Evolutionary conservation across 2,888 invertebrate species (phyloP), one percentile per base, ranked within the genome.

Genomic region (Mesorhabditis belari): DNA sequence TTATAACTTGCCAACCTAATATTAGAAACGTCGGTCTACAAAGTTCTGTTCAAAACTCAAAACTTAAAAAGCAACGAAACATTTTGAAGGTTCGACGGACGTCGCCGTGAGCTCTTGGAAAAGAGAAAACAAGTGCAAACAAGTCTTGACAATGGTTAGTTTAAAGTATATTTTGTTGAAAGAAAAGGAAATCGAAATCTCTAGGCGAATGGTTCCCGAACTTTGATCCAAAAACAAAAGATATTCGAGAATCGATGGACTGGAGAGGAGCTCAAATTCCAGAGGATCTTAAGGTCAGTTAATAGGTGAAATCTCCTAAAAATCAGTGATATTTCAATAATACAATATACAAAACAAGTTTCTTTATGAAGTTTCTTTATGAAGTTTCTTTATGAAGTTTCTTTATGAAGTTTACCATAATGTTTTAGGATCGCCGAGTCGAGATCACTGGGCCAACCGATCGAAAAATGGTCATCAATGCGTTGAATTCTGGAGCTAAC

Each of bases 391-490:
- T n/a, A n/a, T n/a, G n/a, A n/a, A n/a, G n/a, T n/a, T 35, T 19
- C 6, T 21, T 51, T 9, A 26, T 51, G n/a, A n/a, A n/a, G n/a
- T n/a, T n/a, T n/a, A n/a, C 6, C n/a, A 19, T 3, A 27, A 56
- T 6, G 5, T 50, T 62, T 50, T 63, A 73, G 65, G 79, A 82
- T 66, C 75, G 82, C 17, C 66, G 79, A 21, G 80, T 80, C 19
- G 80, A 80, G 61, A 80, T 57, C 84, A 87, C 54, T 79, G 88
- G 67, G 85, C 88, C 56, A 69, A 83, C 68, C 82, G 86, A 79
- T 80, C 86, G 67, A 80, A 84, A 85, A 85, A 87, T 79, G 86
- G 87, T 64, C 85, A 86, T 73, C 74, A 88, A 74, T 87, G 88
- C 80, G 82, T 87, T 64, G 87, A 88, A 6, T 87, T 88, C 71